Base-by-base conservation (phyloP, 2,888 invertebrate species). In the Leptopilina drosophilae region DNA sequence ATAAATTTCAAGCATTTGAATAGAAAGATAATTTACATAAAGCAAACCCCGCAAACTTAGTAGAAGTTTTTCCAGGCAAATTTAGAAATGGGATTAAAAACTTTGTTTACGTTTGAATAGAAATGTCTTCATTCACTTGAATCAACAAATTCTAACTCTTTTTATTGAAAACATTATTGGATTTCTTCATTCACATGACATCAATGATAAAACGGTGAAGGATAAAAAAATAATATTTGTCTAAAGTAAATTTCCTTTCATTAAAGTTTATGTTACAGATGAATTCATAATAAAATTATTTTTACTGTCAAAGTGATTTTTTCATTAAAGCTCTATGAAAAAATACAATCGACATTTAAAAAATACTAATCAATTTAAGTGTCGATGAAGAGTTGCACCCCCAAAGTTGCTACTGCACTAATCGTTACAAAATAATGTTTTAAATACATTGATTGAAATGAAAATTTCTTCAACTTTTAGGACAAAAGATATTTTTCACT, bases 101-200 rank as follows among this genome's bases (percentile, higher is more conserved):
- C 66, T 66, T 66, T 66, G 66, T 66, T 66, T 66, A 66, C 42
- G 66, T 42, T 15, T 66, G 66, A 66, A 66, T 66, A 42, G 66
- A 66, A 66, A 66, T 66, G n/a, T 14, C 65, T 65, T 42, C 66
- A 46, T 66, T 15, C 40, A 15, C 42, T 66, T 40, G 42, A 42
- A 66, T 66, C n/a, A 66, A 42, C 66, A 42, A n/a, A 15, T 66
- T 11, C 1, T 9, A 14, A n/a, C 15, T 65, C 46, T 49, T 49
- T 49, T 11, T 42, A 40, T 40, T 33, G 76, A 64, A 80, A 78
- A 81, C 73, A 77, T 81, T 79, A 80, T 81, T 78, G 49, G 64
- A 76, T 81, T 11, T 76, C 78, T 82, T 80, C 81, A 82, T 79
- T 82, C 80, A 77, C 80, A 81, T 11, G 3, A 49, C 49, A 49